Evolutionary conservation across 2,797 vertebrate species (phyloP), one percentile per base, ranked within the genome.

Genomic region (Pelochelys cantorii): DNA sequence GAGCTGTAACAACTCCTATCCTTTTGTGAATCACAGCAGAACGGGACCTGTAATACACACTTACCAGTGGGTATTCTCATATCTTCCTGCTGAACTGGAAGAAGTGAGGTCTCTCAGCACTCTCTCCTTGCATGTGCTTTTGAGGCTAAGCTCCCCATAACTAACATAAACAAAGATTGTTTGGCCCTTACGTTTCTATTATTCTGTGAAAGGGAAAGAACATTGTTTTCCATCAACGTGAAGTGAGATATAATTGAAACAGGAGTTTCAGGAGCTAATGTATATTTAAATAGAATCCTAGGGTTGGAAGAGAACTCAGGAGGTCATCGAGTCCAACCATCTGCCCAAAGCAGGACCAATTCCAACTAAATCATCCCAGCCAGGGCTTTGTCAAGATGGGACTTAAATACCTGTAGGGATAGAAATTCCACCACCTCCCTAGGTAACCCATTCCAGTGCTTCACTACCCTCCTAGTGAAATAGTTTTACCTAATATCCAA

Each of bases 191-290:
- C 17, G 25, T 74, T 83, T 52, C 52, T 52, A 27, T 75, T 86
- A 81, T 27, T 68, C 3, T 83, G 37, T 13, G 23, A 62, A 23
- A 29, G 84, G 65, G 2, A 87, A 83, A 79, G 90, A 71, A 9
- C 53, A 80, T 31, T 20, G 12, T 88, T 92, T 89, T n/a, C 37
- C 10, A 42, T 22, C 75, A 18, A 90, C 91, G 87, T 48, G 27
- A 77, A 52, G 29, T 42, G 8, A 52, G 4, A 17, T 52, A 8
- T 52, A 77, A 52, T 7, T 79, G 42, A 87, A 91, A 59, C 10
- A 27, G 27, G 7, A 13, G 79, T 85, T 84, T 87, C 79, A 83
- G 52, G 11, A 85, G 9, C 23, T 83, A 12, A 79, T 83, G 23
- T 2, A 42, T 9, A 71, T 93, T 91, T 86, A 68, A 87, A 79